Conservation (phyloP, 2,888 invertebrate species). For the Oeneis ivallda region DNA sequence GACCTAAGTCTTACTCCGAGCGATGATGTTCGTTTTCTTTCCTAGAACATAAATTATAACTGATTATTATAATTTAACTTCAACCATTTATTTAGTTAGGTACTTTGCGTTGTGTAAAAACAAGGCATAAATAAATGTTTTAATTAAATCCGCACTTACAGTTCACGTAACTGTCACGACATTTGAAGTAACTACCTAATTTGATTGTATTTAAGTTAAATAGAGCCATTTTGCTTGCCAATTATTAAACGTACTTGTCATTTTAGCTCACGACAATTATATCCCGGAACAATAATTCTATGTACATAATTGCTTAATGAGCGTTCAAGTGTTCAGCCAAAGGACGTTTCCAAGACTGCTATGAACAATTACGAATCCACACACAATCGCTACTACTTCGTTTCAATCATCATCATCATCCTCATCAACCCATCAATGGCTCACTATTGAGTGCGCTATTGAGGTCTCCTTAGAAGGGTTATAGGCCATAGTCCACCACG, state of each 20-base stretch:
- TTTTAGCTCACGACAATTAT: constrained; percentile 59
- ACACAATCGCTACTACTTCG: too few relatives aligned
- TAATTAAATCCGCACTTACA: background rate
- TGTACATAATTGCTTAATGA: constrained; percentile 73
- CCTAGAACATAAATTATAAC: background rate
- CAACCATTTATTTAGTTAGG: background rate
- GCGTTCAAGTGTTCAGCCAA: constrained; percentile 52
- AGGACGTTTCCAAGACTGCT: constrained; percentile 56
- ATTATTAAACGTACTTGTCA: constrained; percentile 51
- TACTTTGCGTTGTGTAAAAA: background rate
- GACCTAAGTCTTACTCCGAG: too few relatives aligned
- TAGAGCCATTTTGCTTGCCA: constrained; percentile 52
- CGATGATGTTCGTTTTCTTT: too few relatives aligned
- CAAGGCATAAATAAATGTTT: constrained; percentile 7
- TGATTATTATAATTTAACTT: background rate
- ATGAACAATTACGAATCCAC: constrained; percentile 53
- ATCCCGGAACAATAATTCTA: constrained; percentile 60
- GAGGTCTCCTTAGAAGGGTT: too few relatives aligned
- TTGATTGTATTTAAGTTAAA: constrained; percentile 52
- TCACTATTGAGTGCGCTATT: too few relatives aligned
- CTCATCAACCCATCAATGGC: too few relatives aligned
- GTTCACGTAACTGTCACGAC: constrained; percentile 14
- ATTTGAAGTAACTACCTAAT: constrained; percentile 43
- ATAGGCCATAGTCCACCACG: too few relatives aligned
- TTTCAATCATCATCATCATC: too few relatives aligned